Evolutionary conservation across 2,113 vertebrate genomes (phyloP).

Genomic region (Condylura cristata): DNA sequence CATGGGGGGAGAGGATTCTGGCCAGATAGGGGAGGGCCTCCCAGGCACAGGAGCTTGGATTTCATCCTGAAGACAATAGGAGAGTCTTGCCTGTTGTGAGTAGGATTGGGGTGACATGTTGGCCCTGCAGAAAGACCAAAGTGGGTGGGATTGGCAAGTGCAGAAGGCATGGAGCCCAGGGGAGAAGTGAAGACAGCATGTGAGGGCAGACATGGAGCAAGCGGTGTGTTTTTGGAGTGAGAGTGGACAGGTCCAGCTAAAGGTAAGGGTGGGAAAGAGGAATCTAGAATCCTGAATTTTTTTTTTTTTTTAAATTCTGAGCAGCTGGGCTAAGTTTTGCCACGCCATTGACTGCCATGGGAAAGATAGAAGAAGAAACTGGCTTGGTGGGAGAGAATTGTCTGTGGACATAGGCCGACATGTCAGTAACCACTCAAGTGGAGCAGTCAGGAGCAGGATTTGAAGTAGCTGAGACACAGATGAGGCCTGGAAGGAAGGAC

Average conservation of each 20-base stretch:
- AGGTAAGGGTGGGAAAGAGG: not conserved
- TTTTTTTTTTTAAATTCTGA: not conserved
- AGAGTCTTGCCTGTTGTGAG: not conserved
- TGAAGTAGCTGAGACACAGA: conserved; percentile 32
- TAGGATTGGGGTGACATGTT: not conserved
- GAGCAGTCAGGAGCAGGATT: not conserved
- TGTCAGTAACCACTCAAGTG: not conserved
- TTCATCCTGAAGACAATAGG: not conserved
- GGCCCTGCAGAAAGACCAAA: not conserved
- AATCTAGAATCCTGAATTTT: not conserved
- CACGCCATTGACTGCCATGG: not conserved
- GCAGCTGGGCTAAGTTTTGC: not conserved
- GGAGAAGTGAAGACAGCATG: not conserved
- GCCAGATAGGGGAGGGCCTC: not conserved
- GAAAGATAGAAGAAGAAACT: not conserved
- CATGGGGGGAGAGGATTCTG: not conserved
- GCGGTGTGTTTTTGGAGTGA: not conserved
- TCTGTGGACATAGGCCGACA: not conserved
- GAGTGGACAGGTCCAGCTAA: not conserved
- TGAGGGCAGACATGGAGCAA: not conserved
- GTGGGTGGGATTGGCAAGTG: not conserved
- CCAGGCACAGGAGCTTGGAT: not conserved
- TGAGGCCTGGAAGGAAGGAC: conserved; percentile 56
- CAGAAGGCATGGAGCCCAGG: not conserved
- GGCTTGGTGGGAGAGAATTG: not conserved